These are phyloP conservation scores for Agapornis canus DNA, from an alignment of 2,797 vertebrate genomes.

Conservation along the genomic window DNA sequence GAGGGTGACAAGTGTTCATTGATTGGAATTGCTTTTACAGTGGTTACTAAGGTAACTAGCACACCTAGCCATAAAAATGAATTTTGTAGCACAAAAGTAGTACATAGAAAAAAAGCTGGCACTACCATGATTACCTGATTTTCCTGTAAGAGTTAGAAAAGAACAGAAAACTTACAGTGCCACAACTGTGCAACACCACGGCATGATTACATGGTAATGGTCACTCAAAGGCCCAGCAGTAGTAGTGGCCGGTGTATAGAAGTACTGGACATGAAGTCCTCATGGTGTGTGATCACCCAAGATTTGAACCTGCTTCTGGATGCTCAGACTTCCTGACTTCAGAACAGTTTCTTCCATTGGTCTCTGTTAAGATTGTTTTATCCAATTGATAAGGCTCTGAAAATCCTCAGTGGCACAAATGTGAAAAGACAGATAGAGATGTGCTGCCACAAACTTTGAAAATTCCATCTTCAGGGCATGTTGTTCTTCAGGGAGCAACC, in stretches of 20 bases:
- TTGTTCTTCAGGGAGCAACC: neutral
- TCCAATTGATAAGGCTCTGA: neutral
- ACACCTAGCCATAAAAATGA: neutral
- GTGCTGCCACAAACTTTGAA: neutral
- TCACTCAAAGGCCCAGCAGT: neutral
- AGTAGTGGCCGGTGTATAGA: neutral
- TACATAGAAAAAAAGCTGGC: neutral
- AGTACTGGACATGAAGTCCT: neutral
- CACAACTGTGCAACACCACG: neutral
- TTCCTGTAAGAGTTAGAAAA: neutral
- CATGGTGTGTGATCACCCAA: neutral
- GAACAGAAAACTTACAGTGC: neutral
- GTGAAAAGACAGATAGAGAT: neutral
- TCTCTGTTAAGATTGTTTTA: neutral
- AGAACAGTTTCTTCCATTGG: neutral
- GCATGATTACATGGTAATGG: neutral
- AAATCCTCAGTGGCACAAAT: neutral
- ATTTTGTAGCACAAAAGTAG: neutral
- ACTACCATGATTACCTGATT: neutral
- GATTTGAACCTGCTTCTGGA: neutral
- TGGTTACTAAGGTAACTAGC: slow-evolving; percentile 7
- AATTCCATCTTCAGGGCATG: neutral
- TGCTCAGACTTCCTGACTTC: neutral
- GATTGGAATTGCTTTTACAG: neutral
- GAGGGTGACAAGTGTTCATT: neutral